These are phyloP conservation scores for Porphyrio hochstetteri DNA, from an alignment of 2,113 vertebrate genomes.

Conservation along the genomic window DNA sequence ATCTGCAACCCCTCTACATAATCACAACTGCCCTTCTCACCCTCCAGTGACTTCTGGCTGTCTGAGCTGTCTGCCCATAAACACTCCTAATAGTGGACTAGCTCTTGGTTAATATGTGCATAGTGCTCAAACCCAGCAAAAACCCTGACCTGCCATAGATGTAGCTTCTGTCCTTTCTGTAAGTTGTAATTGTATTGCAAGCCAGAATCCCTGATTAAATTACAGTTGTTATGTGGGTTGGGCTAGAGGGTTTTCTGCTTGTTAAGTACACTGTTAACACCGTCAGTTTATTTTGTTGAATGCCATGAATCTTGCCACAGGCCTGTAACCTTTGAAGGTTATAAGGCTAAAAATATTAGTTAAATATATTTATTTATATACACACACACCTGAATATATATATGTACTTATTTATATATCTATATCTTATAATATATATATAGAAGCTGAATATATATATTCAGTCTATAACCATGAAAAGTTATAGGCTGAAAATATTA, in stretches of 20 bases:
- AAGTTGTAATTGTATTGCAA: conserved; percentile 10
- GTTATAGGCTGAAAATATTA: background rate
- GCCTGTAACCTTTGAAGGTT: background rate
- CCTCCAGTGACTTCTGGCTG: background rate
- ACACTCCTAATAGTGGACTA: background rate
- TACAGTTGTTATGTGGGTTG: background rate
- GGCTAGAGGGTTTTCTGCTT: background rate
- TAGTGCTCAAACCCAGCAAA: background rate
- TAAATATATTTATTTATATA: background rate
- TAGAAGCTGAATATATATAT: background rate
- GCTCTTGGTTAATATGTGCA: background rate
- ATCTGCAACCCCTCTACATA: background rate
- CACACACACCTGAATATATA: background rate
- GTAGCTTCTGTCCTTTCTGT: conserved; percentile 9
- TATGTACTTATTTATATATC: background rate
- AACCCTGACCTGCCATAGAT: background rate
- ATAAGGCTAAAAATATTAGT: background rate
- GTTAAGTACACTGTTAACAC: background rate
- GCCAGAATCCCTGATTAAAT: conserved; percentile 25
- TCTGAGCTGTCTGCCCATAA: background rate
- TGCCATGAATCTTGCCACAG: background rate
- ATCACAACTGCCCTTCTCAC: background rate
- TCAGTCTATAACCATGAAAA: background rate
- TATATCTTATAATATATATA: background rate
- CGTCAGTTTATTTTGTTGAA: background rate